Evolutionary conservation across 1,140 invertebrate species (phyloP).

Genomic region (Medauroidea extradentata): DNA sequence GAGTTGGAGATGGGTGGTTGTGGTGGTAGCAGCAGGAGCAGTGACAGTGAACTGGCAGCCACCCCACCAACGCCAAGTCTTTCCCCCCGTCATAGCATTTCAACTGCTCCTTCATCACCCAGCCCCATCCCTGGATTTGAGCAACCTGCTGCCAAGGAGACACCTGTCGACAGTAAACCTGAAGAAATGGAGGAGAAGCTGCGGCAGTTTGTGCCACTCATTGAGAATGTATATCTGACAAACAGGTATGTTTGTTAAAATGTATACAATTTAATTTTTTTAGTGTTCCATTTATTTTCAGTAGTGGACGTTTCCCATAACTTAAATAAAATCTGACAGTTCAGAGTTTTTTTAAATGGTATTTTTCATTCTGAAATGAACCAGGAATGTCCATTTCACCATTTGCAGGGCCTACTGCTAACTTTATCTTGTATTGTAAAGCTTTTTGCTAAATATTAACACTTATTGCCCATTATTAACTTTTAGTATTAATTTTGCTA

Average conservation of each 20-base stretch:
- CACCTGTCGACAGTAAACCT: neutral
- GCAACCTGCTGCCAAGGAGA: neutral
- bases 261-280: neutral
- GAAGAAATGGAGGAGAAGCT: slow-evolving; percentile 37
- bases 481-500: no score
- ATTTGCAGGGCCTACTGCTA: neutral
- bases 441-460: no score
- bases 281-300: no score
- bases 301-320: no score
- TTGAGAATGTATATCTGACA: slow-evolving; percentile 50
- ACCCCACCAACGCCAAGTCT: slow-evolving; percentile 17
- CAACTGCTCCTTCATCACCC: slow-evolving; percentile 41
- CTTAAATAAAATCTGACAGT: no score
- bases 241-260: slow-evolving; percentile 26
- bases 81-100: slow-evolving; percentile 20
- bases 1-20: slow-evolving; percentile 69
- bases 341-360: no score
- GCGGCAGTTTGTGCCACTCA: slow-evolving; percentile 46
- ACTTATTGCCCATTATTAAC: no score
- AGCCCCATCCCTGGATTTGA: neutral
- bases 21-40: slow-evolving; percentile 19
- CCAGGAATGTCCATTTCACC: no score
- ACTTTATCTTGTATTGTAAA: no score
- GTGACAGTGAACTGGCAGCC: slow-evolving; percentile 7
- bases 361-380: neutral